Evolutionary conservation across 2,888 invertebrate genomes (phyloP), one percentile per base, ranked within the genome.

Genomic region (Apamea epomidion): DNA sequence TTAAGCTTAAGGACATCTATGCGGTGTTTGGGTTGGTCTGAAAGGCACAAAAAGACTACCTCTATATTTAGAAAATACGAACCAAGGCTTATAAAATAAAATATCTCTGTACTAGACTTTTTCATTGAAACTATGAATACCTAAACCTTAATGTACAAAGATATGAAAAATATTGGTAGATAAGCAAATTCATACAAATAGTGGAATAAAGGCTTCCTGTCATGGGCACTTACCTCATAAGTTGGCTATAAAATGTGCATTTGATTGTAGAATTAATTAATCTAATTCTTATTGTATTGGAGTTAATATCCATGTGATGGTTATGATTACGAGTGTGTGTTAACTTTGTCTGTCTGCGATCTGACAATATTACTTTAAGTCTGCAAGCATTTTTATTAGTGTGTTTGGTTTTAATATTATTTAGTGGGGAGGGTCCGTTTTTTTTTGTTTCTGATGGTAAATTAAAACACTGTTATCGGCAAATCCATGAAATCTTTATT

Each of bases 401-500:
- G 76, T 45, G 76, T 48, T 74, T 45, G 60, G 60, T 76, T 74
- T 71, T 73, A 70, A 73, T 73, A 48, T 70, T 73, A 58, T 37
- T 54, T 14, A 75, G 62, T 85, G 64, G 72, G 68, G 32, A 74
- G 65, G 45, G 73, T 60, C 21, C 67, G 69, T 79, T 58, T 16
- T 45, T 65, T 67, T 60, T 68, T 48, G 45, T 74, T 74, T 68
- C 32, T 64, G 42, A 54, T 80, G 67, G 54, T 78, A 64, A 85
- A 82, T 82, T 78, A 70, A 83, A 69, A 84, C 73, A 78, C 67
- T 76, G n/a, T 62, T 71, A 69, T 85, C 45, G 81, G 82, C 77
- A 82, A 83, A 86, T 80, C 54, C 88, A 82, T 78, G 16, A 76
- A 83, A 81, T 72, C 65, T 89, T 87, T 88, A 88, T 86, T 88